Evolutionary conservation across 2,797 vertebrate genomes (phyloP), one percentile per base, ranked within the genome.

Genomic region (Mormyrops boulengeri): DNA sequence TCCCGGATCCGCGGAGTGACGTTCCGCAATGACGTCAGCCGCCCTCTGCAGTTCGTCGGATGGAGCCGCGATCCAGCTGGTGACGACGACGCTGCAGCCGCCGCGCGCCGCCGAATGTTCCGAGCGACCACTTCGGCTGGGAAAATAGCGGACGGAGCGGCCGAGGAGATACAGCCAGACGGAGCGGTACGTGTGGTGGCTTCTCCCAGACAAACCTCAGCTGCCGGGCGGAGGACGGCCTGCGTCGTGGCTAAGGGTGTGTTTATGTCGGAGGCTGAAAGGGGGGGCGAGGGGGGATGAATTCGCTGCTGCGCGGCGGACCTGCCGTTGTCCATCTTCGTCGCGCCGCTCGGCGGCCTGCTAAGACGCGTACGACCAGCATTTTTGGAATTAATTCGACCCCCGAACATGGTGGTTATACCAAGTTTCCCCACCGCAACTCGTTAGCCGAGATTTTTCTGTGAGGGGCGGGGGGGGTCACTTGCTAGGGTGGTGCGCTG

Each of bases 171-270:
- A n/a, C 73, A 53, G 26, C 41, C 30, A 8, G 19, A 87, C 9
- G 89, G 89, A 89, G 90, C 88, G 91, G 92, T 93, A 89, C 90
- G 91, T 38, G 9, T 7, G 14, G 66, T 12, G 11, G 66, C 66
- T 69, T 30, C 66, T 69, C 4, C 30, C 26, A 14, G 66, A 69
- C 11, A 30, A 30, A 12, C 7, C 7, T n/a, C 17, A 38, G n/a
- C 80, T n/a, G 47, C 82, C 19, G 14, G 47, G 17, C 41, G 41
- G 41, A 12, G 80, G 44, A 19, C 80, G 19, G 80, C 80, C 38
- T 49, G 82, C 50, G 19, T 49, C n/a, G 26, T 66, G 41, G 22
- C 26, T 38, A 22, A 47, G 30, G 26, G 22, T 19, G 9, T 53
- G 82, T 44, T 60, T 84, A 9, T 85, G 50, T 89, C 2, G 0